Evolutionary conservation across 1,140 invertebrate species (phyloP), one percentile per base, ranked within the genome.

Genomic region (Panagrolaimus sp.): DNA sequence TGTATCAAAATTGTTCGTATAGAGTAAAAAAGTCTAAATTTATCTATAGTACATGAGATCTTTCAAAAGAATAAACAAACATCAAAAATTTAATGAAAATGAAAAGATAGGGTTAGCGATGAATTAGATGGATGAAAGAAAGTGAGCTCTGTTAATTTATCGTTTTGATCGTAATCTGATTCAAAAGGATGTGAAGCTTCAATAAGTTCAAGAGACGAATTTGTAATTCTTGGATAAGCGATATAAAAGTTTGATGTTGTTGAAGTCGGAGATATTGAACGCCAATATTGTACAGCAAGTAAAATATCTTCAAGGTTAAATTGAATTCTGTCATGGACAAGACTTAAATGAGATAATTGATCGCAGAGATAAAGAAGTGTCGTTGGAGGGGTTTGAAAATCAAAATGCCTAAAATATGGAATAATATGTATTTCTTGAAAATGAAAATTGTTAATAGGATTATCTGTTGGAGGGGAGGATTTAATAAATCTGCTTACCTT

Each of bases 81-180:
- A 26, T 26, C 14, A 21, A n/a, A 58, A 21, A 12, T 26, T 58
- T 58, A 58, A 28, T 58, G 52, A 28, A 58, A 58, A 28, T 58
- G 21, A 14, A 26, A 58, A 58, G 52, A 26, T 21, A 58, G 52
- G 21, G 52, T 58, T 21, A 58, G 21, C 12, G 21, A 21, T 12
- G 52, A n/a, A 58, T 58, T 28, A 58, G 21, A n/a, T 21, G 52
- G 52, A 58, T 58, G 52, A 21, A 9, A 26, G 28, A 58, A 58
- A 4, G n/a, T 28, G 14, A 58, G 21, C 21, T 21, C 52, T 12
- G 52, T 58, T 26, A 58, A 28, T 24, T 28, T 12, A 21, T 58
- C 21, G 5, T 58, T 28, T 5, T 4, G 15, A 17, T 58, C 52
- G 52, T 26, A 58, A 21, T 26, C 21, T 12, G 28, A 21, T 58